Percentiles rank a stretch among this genome's conserved stretches.
These are phyloP conservation scores for Lasioglossum albipes DNA, from an alignment of 1,140 invertebrate species.

Conservation along the genomic window DNA sequence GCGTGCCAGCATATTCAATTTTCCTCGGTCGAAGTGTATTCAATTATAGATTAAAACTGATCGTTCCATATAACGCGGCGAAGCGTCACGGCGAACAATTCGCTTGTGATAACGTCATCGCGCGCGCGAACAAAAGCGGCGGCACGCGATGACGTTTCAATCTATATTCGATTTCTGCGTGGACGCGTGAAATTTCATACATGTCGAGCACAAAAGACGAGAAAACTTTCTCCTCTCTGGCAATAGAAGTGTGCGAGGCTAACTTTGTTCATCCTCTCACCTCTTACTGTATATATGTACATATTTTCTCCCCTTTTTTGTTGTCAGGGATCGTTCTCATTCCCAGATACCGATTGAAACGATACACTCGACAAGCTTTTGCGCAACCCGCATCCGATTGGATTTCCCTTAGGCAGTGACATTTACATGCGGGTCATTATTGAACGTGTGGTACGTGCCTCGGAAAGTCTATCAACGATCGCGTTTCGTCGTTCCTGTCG, in stretches of 20 bases:
- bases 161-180: constrained; percentile 13
- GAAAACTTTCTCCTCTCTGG: constrained; percentile 18
- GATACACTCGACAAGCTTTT: constrained; percentile 26
- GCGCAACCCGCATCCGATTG: constrained; percentile 37
- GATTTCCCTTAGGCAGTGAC: constrained; percentile 18
- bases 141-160: constrained; percentile 23
- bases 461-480: not conserved
- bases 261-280: not conserved
- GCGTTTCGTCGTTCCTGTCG: constrained; percentile 4
- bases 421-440: constrained; percentile 44
- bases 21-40: not conserved
- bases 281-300: not conserved
- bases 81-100: too few species aligned
- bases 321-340: not conserved
- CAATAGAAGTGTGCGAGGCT: too few species aligned
- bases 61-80: not conserved
- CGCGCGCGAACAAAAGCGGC: not conserved
- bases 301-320: not conserved
- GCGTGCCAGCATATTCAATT: not conserved
- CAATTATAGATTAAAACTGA: constrained; percentile 8
- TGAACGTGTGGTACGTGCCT: not conserved
- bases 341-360: constrained; percentile 21
- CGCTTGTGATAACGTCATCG: not conserved
- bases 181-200: constrained; percentile 21
- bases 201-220: not conserved